Evolutionary conservation across 1,140 invertebrate species (phyloP).

Genomic region (Uloborus diversus): DNA sequence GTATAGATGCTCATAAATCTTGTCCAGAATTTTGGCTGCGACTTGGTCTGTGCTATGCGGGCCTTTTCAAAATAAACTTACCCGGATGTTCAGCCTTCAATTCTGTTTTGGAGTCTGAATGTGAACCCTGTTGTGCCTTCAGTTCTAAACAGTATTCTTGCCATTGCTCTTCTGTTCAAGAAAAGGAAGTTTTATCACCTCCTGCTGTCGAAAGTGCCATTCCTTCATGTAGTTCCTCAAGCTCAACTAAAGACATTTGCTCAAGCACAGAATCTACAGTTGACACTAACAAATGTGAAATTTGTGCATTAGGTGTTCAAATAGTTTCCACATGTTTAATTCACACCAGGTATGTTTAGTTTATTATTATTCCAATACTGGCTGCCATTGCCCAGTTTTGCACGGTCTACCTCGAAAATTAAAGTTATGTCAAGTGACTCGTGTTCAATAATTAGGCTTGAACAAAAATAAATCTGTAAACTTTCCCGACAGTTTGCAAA

Average conservation of each 20-base stretch:
- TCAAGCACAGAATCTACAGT: not conserved
- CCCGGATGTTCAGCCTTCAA: conserved; percentile 1
- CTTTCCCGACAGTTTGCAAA: too few species aligned
- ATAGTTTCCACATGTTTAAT: conserved; percentile 20
- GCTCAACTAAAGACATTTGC: not conserved
- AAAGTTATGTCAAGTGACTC: too few species aligned
- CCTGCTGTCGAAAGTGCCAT: conserved; percentile 2
- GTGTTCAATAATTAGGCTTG: too few species aligned
- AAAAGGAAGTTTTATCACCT: not conserved
- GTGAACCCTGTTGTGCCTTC: conserved; percentile 25
- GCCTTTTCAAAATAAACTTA: conserved; percentile 22
- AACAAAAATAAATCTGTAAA: too few species aligned
- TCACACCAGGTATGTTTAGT: conserved; percentile 3
- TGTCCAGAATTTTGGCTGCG: conserved; percentile 35
- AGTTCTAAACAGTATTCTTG: not conserved
- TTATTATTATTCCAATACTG: too few species aligned
- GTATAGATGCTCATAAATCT: conserved; percentile 21
- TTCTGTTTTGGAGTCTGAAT: not conserved
- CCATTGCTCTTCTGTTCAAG: not conserved
- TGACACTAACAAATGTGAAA: conserved; percentile 3
- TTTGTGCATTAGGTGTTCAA: conserved; percentile 9
- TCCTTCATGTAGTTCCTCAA: not conserved
- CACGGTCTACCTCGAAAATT: too few species aligned
- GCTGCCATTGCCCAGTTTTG: too few species aligned
- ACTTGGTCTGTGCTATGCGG: conserved; percentile 35